Base-by-base conservation (phyloP, 2,113 vertebrate genomes). In the Entosphenus tridentatus region DNA sequence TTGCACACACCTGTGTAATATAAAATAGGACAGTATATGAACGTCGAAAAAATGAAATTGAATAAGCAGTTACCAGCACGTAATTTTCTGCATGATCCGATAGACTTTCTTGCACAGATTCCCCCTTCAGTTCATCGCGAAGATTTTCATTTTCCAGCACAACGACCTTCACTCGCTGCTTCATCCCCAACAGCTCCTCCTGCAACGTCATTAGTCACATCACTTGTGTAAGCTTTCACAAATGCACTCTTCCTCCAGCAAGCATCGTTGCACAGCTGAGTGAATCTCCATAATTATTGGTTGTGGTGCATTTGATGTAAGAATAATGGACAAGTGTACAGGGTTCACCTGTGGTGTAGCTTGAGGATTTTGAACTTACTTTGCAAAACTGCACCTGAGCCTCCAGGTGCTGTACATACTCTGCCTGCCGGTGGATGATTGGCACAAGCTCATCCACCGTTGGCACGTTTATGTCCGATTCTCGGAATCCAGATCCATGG, bases 371-470 rank as follows among this genome's bases (percentile, higher is more conserved):
- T 54, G 56, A 55, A 67, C 70, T 57, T 74, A 95, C 89, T 83
- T 91, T 89, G 77, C 81, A 91, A 78, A 93, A 87, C 69, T 86
- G 88, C 72, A 95, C 86, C 77, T 95, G 87, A n/a, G 86, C 86
- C 76, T 96, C 90, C 76, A 95, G 83, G 72, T 92, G 88, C 17
- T 87, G 83, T 72, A 90, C 89, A 73, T 93, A 96, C 59, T 93
- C 86, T 54, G 90, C 83, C 70, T 90, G 87, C 74, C 91, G 85
- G 71, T 82, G 76, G 76, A 86, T 80, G 71, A 88, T 81, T 71
- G 87, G 87, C 73, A 91, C 73, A 2, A 92, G 81, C 74, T 91
- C 83, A 2, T 84, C 80, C 73, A 81, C n/a, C 2, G 74, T 71
- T 67, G 83, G 76, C 18, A 76, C 56, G 62, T 56, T 73, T 69